Conservation (phyloP, 2,113 vertebrate species). For the Tragelaphus buxtoni region DNA sequence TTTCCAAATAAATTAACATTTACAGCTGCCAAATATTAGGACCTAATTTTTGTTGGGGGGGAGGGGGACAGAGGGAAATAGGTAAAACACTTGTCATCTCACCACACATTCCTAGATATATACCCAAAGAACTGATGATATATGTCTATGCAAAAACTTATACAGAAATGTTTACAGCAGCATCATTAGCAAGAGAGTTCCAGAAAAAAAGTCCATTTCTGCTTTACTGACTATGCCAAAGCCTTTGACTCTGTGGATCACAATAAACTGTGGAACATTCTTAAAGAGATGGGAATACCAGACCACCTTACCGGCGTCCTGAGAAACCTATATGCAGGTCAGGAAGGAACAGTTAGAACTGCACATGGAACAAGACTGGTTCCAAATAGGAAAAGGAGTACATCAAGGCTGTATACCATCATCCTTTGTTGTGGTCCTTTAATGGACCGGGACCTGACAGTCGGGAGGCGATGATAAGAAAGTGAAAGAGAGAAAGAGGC, state of each 20-base stretch:
- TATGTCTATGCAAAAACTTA: not conserved
- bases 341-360: too few relatives aligned
- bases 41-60: not conserved
- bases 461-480: too few relatives aligned
- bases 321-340: too few relatives aligned
- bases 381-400: too few relatives aligned
- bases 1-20: not conserved
- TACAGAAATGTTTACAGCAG: not conserved
- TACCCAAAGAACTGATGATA: not conserved
- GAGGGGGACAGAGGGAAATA: not conserved
- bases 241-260: not conserved
- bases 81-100: not conserved
- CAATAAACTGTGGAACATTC: not conserved
- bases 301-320: not conserved
- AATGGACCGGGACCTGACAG: too few relatives aligned
- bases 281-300: not conserved
- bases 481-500: too few relatives aligned
- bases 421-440: too few relatives aligned
- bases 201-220: not conserved
- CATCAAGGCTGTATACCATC: too few relatives aligned
- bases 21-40: not conserved
- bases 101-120: not conserved
- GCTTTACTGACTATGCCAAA: not conserved
- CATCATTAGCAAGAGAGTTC: not conserved
- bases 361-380: too few relatives aligned